Evolutionary conservation across 2,888 invertebrate genomes (phyloP).

Genomic region (Dione juno): DNA sequence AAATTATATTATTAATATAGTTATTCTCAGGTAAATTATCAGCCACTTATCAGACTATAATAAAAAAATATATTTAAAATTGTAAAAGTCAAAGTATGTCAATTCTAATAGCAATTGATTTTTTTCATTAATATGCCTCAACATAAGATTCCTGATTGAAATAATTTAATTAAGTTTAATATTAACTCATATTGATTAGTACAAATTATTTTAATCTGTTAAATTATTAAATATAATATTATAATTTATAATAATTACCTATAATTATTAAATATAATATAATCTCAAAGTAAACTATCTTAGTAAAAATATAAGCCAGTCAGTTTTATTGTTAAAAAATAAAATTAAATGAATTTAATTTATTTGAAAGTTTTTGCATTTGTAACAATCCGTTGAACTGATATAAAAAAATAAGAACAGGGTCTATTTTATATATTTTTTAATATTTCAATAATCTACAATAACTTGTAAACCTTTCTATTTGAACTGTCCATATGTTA

Average conservation of each 20-base stretch:
- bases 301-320: not conserved
- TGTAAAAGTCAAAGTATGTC: not conserved
- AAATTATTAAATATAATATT: not conserved
- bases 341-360: not conserved
- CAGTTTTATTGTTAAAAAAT: not conserved
- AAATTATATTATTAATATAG: too few relatives aligned
- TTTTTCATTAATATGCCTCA: constrained; percentile 4
- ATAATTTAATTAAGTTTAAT: constrained; percentile 20
- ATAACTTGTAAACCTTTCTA: too few relatives aligned
- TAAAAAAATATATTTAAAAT: not conserved
- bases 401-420: not conserved
- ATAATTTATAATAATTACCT: not conserved
- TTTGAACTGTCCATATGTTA: too few relatives aligned
- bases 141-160: constrained; percentile 20
- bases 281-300: too few relatives aligned
- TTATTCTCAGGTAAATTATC: not conserved
- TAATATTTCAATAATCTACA: too few relatives aligned
- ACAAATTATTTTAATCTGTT: constrained; percentile 6
- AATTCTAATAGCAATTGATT: constrained; percentile 16
- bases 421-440: not conserved
- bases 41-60: not conserved
- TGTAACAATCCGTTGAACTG: not conserved
- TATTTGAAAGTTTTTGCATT: not conserved
- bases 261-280: not conserved
- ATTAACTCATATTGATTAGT: not conserved